Conservation (phyloP, 2,113 vertebrate species). For the Pterocles burchelli region DNA sequence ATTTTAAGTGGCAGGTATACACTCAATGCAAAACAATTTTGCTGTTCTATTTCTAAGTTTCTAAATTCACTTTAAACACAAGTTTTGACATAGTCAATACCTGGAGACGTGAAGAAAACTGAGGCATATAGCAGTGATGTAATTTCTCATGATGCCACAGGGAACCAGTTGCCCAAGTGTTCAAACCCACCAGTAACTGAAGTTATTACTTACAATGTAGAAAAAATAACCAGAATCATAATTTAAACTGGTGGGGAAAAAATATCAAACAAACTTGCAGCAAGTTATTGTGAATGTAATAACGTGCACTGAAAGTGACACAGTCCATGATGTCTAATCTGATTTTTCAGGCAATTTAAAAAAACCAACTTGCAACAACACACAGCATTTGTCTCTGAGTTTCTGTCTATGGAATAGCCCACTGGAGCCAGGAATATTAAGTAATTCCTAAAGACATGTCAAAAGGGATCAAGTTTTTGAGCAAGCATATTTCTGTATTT, state of each 20-base stretch:
- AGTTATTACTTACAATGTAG: neutral
- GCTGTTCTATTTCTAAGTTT: neutral
- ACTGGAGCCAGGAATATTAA: slow-evolving; percentile 19
- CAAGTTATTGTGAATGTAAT: neutral
- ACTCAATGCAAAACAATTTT: neutral
- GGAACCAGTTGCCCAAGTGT: neutral
- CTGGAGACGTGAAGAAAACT: neutral
- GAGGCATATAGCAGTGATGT: neutral
- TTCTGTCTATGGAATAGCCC: neutral
- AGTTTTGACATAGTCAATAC: neutral
- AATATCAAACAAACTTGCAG: neutral
- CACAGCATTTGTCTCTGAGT: neutral
- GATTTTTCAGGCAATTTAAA: neutral
- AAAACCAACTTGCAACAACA: neutral
- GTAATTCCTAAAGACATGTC: neutral
- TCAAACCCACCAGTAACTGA: neutral
- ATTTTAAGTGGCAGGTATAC: neutral
- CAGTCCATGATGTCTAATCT: neutral
- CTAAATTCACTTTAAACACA: neutral
- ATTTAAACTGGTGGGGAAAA: neutral
- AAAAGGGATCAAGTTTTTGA: neutral
- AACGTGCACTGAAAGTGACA: neutral
- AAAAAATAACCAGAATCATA: neutral
- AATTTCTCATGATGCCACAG: neutral
- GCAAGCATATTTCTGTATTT: neutral